Percentiles rank a stretch among this genome's conserved stretches.
phyloP scores from a whole-genome alignment of 2,113 vertebrate genomes.

The Gallinago media region DNA sequence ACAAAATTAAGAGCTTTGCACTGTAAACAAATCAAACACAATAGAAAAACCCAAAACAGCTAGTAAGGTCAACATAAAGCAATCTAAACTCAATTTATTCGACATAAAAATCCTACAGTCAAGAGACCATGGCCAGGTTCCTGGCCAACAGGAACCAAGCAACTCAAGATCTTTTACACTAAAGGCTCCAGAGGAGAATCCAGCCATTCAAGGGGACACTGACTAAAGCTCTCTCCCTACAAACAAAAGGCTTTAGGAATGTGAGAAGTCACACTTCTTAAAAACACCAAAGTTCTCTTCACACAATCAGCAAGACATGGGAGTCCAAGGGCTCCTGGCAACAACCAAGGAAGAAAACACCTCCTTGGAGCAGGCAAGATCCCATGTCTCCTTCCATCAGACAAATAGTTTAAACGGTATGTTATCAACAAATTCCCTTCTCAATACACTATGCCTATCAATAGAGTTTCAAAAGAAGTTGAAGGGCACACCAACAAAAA shows the following conservation, averaged over 20 bases:
- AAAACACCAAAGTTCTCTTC: not conserved
- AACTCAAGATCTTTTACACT: not conserved
- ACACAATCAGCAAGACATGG: not conserved
- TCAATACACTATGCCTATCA: not conserved
- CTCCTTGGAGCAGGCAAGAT: not conserved
- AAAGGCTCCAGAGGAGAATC: not conserved
- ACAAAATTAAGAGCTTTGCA: not conserved
- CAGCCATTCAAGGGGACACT: accelerated
- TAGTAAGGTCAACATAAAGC: not conserved
- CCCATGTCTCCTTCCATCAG: not conserved
- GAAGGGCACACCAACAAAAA: not conserved
- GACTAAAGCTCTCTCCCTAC: not conserved
- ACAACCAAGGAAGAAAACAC: not conserved
- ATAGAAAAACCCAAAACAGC: not conserved
- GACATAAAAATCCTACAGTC: not conserved
- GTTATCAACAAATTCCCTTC: not conserved
- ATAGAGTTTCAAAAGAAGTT: not conserved
- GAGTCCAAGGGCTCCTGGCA: not conserved
- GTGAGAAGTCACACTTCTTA: not conserved
- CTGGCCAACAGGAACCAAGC: not conserved
- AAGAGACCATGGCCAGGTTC: not conserved
- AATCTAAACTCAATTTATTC: not conserved
- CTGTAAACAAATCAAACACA: not conserved
- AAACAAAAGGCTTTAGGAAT: not conserved
- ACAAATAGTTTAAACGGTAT: not conserved